These are phyloP conservation scores for Podarcis muralis DNA, from an alignment of 2,113 vertebrate genomes.

Conservation along the genomic window DNA sequence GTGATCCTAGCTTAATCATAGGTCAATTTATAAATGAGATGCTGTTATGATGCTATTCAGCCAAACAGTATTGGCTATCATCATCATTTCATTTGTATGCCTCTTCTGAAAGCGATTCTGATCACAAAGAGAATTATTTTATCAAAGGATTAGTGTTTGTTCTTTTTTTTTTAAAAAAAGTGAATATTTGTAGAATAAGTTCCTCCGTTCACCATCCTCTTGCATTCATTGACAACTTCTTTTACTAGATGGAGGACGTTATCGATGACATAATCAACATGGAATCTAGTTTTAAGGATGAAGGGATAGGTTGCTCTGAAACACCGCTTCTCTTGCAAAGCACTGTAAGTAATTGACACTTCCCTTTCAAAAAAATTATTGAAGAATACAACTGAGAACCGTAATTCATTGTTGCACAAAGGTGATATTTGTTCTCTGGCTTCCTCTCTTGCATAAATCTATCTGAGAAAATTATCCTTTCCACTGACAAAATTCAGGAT, in stretches of 20 bases:
- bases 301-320: constrained; percentile 88
- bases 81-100: no score
- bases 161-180: neutral
- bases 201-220: neutral
- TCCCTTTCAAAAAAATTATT: neutral
- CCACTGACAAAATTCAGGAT: neutral
- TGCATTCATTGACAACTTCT: constrained; percentile 50
- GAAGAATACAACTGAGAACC: neutral
- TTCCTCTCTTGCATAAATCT: neutral
- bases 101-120: neutral
- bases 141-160: neutral
- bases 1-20: neutral
- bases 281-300: constrained; percentile 91
- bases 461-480: neutral
- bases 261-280: constrained; percentile 92
- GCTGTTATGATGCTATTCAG: neutral
- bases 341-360: constrained; percentile 82
- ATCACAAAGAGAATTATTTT: neutral
- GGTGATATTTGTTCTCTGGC: neutral
- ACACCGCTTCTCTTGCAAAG: constrained; percentile 87
- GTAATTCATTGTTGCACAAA: neutral
- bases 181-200: neutral
- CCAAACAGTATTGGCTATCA: neutral
- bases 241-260: constrained; percentile 90
- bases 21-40: neutral